Percentiles rank a stretch among this genome's conserved stretches.
Conservation (phyloP, 2,113 vertebrate genomes). For the Regulus satrapa region DNA sequence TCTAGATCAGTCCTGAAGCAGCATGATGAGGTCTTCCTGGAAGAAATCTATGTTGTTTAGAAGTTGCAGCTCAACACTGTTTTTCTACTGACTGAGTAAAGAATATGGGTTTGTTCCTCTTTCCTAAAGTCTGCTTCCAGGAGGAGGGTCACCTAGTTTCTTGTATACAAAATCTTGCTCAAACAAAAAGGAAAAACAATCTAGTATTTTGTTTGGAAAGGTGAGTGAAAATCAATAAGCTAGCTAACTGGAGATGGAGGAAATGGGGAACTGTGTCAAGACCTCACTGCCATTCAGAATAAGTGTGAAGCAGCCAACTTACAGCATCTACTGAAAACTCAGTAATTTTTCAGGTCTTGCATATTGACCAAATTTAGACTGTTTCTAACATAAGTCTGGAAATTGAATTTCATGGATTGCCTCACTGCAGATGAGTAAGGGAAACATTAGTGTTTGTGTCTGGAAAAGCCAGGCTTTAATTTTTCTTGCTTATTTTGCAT, state of each 20-base stretch:
- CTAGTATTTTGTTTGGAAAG: not conserved
- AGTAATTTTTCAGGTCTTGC: not conserved
- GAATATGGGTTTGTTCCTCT: not conserved
- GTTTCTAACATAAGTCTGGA: not conserved
- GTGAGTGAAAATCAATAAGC: not conserved
- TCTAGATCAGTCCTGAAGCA: not conserved
- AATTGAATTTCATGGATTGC: not conserved
- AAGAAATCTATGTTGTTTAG: not conserved
- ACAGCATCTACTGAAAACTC: not conserved
- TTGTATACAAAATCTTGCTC: not conserved
- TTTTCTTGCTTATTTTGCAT: not conserved
- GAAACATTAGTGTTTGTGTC: not conserved
- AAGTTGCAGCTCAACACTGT: not conserved
- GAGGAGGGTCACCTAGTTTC: not conserved
- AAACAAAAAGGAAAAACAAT: not conserved
- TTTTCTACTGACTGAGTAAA: not conserved
- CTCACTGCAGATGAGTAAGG: not conserved
- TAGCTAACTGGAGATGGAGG: not conserved
- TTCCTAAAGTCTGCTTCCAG: not conserved
- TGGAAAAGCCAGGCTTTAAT: not conserved
- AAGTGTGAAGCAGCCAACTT: not conserved
- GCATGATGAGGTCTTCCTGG: not conserved
- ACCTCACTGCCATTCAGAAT: not conserved
- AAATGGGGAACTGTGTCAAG: not conserved
- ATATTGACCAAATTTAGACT: not conserved